phyloP scores from a whole-genome alignment of 1,140 invertebrate species.

The Drepana arcuata region DNA sequence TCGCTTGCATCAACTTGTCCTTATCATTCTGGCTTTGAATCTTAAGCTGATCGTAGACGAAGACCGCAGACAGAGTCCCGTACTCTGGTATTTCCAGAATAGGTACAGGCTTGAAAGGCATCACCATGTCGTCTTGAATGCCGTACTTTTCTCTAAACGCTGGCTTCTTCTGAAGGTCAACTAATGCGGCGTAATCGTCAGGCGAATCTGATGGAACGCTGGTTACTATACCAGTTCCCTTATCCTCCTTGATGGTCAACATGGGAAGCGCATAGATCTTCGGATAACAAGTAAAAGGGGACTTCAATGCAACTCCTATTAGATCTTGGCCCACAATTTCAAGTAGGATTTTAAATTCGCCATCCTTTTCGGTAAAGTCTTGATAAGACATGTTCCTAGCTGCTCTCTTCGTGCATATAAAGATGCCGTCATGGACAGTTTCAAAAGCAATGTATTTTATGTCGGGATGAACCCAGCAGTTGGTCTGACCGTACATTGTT shows the following conservation, averaged over 20 bases:
- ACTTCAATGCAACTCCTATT: constrained; percentile 85
- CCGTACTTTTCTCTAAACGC: constrained; percentile 94
- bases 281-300: constrained; percentile 87
- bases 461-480: constrained; percentile 98
- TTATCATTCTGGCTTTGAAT: constrained; percentile 98
- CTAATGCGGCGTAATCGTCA: constrained; percentile 96
- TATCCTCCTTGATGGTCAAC: constrained; percentile 98
- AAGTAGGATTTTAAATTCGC: constrained; percentile 80
- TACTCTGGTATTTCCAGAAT: constrained; percentile 95
- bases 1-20: constrained; percentile 94
- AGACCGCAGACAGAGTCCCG: constrained; percentile 89
- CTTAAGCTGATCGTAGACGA: constrained; percentile 90
- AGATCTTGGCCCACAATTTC: constrained; percentile 84
- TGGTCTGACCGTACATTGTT: constrained; percentile 99
- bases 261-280: constrained; percentile 96
- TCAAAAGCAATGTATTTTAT: constrained; percentile 93
- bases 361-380: constrained; percentile 87
- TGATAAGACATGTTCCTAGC: constrained; percentile 98
- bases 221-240: constrained; percentile 98
- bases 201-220: constrained; percentile 99
- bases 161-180: constrained; percentile 96
- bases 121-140: constrained; percentile 92
- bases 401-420: constrained; percentile 89
- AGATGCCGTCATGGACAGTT: constrained; percentile 83
- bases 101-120: constrained; percentile 81